Percentiles rank a stretch among this genome's conserved stretches.
phyloP scores from a whole-genome alignment of 2,113 vertebrate species.

The Gallinago undulata region DNA sequence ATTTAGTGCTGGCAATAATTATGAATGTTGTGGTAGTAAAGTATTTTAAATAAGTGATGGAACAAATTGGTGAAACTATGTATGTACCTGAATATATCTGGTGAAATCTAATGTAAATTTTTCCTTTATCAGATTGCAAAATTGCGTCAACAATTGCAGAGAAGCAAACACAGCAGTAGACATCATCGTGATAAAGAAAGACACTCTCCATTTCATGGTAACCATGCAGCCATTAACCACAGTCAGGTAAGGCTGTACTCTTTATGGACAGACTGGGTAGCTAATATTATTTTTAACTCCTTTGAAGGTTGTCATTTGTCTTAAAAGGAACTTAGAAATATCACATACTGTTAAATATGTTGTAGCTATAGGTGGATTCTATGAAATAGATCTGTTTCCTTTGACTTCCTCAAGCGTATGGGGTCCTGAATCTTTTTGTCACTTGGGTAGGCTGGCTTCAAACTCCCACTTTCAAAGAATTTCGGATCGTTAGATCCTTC shows the following conservation, averaged over 20 bases:
- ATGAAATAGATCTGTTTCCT: not conserved
- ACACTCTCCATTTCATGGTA: conserved; percentile 97
- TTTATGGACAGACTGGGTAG: not conserved
- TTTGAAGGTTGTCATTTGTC: not conserved
- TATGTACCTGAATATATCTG: not conserved
- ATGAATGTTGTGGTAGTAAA: not conserved
- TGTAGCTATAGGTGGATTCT: not conserved
- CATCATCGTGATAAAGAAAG: conserved; percentile 97
- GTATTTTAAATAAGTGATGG: not conserved
- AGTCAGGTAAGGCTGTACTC: conserved; percentile 82
- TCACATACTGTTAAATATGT: not conserved
- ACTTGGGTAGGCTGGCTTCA: not conserved
- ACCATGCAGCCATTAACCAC: conserved; percentile 93
- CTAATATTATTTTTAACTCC: not conserved
- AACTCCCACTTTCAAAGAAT: not conserved
- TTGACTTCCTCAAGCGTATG: not conserved
- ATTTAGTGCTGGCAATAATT: not conserved
- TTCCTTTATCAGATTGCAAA: conserved; percentile 87
- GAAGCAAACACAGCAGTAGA: conserved; percentile 97
- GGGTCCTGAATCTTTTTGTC: not conserved
- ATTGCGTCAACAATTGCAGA: conserved; percentile 94
- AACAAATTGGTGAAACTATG: not conserved
- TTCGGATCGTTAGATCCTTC: not conserved
- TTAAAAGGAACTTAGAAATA: not conserved
- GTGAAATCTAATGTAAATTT: not conserved